Percentiles rank a stretch among this genome's conserved stretches.
These are phyloP conservation scores for Dendrolimus houi DNA, from an alignment of 2,888 invertebrate species.

Conservation along the genomic window DNA sequence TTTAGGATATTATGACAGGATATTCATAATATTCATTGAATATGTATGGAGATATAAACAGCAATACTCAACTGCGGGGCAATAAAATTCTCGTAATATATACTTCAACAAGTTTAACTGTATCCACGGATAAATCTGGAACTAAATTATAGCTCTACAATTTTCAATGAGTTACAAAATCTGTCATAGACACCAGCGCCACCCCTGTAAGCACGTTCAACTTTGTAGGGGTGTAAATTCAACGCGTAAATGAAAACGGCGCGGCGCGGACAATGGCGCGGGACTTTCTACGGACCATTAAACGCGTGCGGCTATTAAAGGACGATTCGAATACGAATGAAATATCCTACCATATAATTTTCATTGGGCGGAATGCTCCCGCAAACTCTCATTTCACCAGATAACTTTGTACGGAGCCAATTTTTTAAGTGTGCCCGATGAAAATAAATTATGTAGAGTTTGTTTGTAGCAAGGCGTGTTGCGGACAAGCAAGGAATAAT, in stretches of 20 bases:
- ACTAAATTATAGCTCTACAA: neutral
- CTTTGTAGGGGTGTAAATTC: conserved; percentile 39
- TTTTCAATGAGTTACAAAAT: neutral
- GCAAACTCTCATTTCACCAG: conserved; percentile 59
- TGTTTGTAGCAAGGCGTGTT: conserved; percentile 33
- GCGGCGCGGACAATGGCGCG: conserved; percentile 51
- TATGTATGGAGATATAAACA: conserved; percentile 51
- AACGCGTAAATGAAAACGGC: conserved; percentile 51
- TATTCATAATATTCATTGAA: conserved; percentile 39
- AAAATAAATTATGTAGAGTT: conserved; percentile 72
- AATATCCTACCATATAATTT: conserved; percentile 71
- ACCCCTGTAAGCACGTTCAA: neutral
- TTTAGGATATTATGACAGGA: conserved; percentile 36
- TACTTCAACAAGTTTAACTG: neutral
- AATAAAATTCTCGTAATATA: conserved; percentile 31
- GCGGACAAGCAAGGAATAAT: conserved; percentile 69
- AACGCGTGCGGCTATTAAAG: conserved; percentile 45
- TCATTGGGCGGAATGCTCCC: conserved; percentile 46
- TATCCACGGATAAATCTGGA: neutral
- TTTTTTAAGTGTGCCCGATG: conserved; percentile 72
- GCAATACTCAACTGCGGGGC: conserved; percentile 42
- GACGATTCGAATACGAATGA: conserved; percentile 71
- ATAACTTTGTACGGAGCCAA: conserved; percentile 58
- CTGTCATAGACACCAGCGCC: neutral
- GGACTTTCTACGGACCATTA: conserved; percentile 59